A percentile compares a stretch with the other conserved stretches of the same genome.
Conservation (phyloP, 2,888 invertebrate genomes). For the Eupithecia abbreviata region DNA sequence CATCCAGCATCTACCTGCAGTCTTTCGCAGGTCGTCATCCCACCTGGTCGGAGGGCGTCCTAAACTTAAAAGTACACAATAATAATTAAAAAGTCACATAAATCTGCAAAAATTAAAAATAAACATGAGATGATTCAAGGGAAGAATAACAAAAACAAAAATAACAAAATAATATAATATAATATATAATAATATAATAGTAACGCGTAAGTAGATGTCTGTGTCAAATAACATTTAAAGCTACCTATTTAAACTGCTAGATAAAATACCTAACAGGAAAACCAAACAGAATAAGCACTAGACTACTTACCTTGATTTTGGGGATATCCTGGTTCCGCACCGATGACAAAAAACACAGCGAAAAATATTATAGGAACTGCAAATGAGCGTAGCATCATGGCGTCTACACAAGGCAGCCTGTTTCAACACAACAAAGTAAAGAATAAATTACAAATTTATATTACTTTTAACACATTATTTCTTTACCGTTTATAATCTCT, state of each 20-base stretch:
- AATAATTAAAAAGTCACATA: too few species aligned
- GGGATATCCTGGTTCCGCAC: neutral
- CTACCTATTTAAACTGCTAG: neutral
- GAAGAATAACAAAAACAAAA: too few species aligned
- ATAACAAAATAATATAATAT: too few species aligned
- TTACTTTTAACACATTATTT: constrained; percentile 4
- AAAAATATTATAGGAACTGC: neutral
- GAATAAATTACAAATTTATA: neutral
- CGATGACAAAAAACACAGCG: neutral
- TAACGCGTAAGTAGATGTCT: neutral
- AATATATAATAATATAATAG: too few species aligned
- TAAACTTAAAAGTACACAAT: too few species aligned
- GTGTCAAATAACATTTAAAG: neutral
- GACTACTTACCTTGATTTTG: neutral
- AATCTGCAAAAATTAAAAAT: too few species aligned
- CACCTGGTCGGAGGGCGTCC: too few species aligned
- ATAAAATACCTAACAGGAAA: neutral
- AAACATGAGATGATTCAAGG: too few species aligned
- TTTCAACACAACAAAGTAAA: neutral
- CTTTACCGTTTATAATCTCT: neutral
- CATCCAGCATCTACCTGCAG: too few species aligned
- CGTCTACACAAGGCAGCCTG: neutral
- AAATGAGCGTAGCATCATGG: neutral
- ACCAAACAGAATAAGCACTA: neutral
- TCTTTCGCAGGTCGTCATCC: too few species aligned